Evolutionary conservation across 2,113 vertebrate genomes (phyloP).

Genomic region (Penelope pileata): DNA sequence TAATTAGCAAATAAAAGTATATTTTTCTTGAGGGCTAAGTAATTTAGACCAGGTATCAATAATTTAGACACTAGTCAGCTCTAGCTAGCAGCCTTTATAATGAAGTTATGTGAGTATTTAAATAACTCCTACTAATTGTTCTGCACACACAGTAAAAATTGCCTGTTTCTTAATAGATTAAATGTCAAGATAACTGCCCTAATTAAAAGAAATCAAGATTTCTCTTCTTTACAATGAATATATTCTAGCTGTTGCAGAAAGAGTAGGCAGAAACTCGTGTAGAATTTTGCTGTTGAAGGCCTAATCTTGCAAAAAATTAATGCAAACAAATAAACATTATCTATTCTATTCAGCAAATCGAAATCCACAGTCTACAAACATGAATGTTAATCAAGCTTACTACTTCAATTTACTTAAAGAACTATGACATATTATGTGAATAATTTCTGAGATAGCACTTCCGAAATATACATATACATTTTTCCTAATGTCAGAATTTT

Average conservation of each 20-base stretch:
- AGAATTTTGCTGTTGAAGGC: background rate
- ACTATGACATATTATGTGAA: background rate
- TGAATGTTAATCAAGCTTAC: background rate
- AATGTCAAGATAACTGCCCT: background rate
- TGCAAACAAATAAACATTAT: background rate
- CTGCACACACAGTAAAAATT: background rate
- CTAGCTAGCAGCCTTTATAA: background rate
- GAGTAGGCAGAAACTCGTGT: background rate
- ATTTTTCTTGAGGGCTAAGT: background rate
- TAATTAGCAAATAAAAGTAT: background rate
- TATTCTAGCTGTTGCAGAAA: background rate
- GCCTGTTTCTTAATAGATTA: background rate
- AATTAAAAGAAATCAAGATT: slow-evolving; percentile 2
- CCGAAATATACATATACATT: background rate
- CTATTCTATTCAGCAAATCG: background rate
- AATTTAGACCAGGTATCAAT: slow-evolving; percentile 2
- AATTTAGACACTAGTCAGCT: background rate
- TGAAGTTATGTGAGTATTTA: background rate
- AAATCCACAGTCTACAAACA: background rate
- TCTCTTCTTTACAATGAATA: background rate
- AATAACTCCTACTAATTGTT: slow-evolving; percentile 15
- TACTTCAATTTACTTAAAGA: background rate
- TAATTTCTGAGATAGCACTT: background rate
- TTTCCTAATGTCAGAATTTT: background rate
- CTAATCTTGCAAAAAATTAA: background rate